These are phyloP conservation scores for Sakesphorus luctuosus DNA, from an alignment of 2,113 vertebrate genomes.

Conservation along the genomic window DNA sequence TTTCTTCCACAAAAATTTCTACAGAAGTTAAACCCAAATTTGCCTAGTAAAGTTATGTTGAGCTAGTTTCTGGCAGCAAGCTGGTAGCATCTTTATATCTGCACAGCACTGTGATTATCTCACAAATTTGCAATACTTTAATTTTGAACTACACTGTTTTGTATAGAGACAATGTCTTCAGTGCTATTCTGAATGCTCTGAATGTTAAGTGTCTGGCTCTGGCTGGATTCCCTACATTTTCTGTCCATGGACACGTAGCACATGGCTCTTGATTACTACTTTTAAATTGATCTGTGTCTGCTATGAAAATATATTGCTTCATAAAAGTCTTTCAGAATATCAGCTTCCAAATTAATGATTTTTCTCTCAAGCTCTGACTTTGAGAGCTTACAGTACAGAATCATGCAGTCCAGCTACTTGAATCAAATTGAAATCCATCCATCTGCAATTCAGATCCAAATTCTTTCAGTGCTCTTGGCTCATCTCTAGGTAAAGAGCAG, in stretches of 20 bases:
- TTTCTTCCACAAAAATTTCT: neutral
- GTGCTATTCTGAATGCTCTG: conserved; percentile 28
- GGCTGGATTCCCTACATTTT: conserved; percentile 45
- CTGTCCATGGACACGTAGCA: conserved; percentile 27
- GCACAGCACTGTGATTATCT: neutral
- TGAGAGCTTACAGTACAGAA: conserved; percentile 30
- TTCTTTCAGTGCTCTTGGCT: conserved; percentile 65
- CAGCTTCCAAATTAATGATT: conserved; percentile 65
- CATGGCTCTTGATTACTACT: conserved; percentile 61
- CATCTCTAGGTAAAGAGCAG: conserved; percentile 60
- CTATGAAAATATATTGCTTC: conserved; percentile 63
- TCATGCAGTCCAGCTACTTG: conserved; percentile 41
- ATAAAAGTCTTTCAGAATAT: conserved; percentile 64
- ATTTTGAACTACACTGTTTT: conserved; percentile 20
- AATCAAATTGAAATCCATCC: conserved; percentile 66
- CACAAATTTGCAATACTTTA: conserved; percentile 22
- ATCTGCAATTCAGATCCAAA: conserved; percentile 66
- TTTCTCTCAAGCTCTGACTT: conserved; percentile 52
- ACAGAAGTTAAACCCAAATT: neutral
- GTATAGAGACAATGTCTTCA: conserved; percentile 17
- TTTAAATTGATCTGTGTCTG: conserved; percentile 65
- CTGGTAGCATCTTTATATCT: neutral
- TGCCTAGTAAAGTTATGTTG: neutral
- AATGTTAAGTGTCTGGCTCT: conserved; percentile 37
- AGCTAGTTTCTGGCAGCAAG: neutral